A percentile compares a stretch with the other conserved stretches of the same genome.
Conservation (phyloP, 2,113 vertebrate genomes). For the Aspiorhynchus laticeps region DNA sequence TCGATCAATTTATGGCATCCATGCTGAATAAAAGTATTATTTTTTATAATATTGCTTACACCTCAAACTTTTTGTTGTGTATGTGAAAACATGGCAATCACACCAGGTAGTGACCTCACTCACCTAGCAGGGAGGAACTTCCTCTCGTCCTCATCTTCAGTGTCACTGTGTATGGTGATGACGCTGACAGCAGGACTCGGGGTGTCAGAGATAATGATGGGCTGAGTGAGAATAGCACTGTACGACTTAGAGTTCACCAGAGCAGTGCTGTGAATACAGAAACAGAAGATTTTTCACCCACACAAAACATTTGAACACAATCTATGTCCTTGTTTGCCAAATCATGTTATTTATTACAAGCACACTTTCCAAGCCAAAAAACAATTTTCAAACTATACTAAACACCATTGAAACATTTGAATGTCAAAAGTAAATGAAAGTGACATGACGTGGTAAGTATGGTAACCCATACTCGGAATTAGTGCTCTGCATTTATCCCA, state of each 20-base stretch:
- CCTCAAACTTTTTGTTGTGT: background rate
- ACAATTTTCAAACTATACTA: too few species aligned
- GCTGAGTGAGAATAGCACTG: slow-evolving; percentile 79
- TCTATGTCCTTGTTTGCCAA: background rate
- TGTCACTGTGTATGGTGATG: slow-evolving; percentile 99
- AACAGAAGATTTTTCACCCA: background rate
- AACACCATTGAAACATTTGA: background rate
- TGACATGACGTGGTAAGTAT: too few species aligned
- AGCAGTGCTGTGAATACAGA: slow-evolving; percentile 65
- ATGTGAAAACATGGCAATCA: background rate
- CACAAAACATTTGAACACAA: background rate
- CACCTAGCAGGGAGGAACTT: slow-evolving; percentile 95
- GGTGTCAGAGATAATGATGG: slow-evolving; percentile 95
- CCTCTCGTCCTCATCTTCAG: slow-evolving; percentile 94
- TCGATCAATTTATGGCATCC: background rate
- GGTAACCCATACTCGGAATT: too few species aligned
- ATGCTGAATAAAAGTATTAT: background rate
- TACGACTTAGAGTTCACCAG: slow-evolving; percentile 66
- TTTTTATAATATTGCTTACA: background rate
- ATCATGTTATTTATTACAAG: background rate
- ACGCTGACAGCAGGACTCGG: slow-evolving; percentile 96
- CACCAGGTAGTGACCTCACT: slow-evolving; percentile 61
- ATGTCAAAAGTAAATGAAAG: too few species aligned
- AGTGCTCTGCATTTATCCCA: too few species aligned
- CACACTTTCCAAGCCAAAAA: background rate